Conservation (phyloP, 2,888 invertebrate genomes). For the Drosophila atripex region DNA sequence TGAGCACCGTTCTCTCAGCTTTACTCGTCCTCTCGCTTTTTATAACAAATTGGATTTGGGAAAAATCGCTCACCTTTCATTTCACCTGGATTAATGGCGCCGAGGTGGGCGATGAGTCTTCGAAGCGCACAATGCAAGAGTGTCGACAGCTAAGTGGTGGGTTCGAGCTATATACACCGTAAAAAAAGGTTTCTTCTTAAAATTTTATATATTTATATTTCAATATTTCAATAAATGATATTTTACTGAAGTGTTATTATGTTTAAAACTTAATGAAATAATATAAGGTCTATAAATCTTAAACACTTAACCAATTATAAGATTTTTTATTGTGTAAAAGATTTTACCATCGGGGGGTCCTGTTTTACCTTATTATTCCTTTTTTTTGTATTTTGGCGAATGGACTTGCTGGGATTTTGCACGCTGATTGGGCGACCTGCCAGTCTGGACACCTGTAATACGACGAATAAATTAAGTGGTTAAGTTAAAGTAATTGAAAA, state of each 20-base stretch:
- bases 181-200: no score
- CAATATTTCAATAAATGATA: no score
- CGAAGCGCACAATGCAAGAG: slow-evolving; percentile 55
- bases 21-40: slow-evolving; percentile 39
- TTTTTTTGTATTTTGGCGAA: slow-evolving; percentile 28
- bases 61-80: slow-evolving; percentile 77
- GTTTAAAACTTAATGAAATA: no score
- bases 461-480: slow-evolving; percentile 75
- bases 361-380: slow-evolving; percentile 12
- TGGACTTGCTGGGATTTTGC: slow-evolving; percentile 53
- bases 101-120: slow-evolving; percentile 53
- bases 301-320: neutral
- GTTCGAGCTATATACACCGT: slow-evolving; percentile 22
- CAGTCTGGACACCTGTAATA: slow-evolving; percentile 70
- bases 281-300: no score
- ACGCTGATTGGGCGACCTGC: slow-evolving; percentile 55
- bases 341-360: slow-evolving; percentile 8
- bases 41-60: slow-evolving; percentile 75
- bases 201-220: no score
- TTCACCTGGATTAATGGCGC: slow-evolving; percentile 73
- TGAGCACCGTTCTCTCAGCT: slow-evolving; percentile 23
- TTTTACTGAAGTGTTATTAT: no score
- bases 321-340: slow-evolving; percentile 1
- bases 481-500: slow-evolving; percentile 71
- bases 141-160: slow-evolving; percentile 36